phyloP scores from a whole-genome alignment of 2,888 invertebrate genomes.

The Cremastobaeus sp. region DNA sequence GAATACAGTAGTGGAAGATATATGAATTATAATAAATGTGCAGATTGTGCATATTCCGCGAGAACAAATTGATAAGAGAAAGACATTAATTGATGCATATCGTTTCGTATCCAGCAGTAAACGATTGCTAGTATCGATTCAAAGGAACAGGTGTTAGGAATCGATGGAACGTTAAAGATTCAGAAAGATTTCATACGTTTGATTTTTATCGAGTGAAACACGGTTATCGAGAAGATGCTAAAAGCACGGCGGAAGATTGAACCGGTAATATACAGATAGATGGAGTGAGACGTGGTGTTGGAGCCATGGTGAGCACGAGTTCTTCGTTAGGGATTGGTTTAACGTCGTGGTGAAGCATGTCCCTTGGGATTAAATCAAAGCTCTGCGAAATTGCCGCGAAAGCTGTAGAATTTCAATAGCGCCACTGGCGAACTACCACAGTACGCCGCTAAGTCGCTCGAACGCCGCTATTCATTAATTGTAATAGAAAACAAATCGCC shows the following conservation, averaged over 20 bases:
- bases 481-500: slow-evolving; percentile 68
- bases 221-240: slow-evolving; percentile 8
- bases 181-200: slow-evolving; percentile 26
- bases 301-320: slow-evolving; percentile 49
- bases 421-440: slow-evolving; percentile 55
- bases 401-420: slow-evolving; percentile 72
- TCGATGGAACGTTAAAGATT: too few species aligned
- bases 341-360: slow-evolving; percentile 64
- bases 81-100: too few species aligned
- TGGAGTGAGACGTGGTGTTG: slow-evolving; percentile 27
- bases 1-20: too few species aligned
- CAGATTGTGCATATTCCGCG: too few species aligned
- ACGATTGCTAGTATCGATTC: too few species aligned
- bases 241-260: slow-evolving; percentile 16
- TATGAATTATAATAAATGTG: too few species aligned
- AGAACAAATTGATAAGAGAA: too few species aligned
- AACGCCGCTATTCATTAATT: slow-evolving; percentile 66
- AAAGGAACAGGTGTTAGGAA: too few species aligned
- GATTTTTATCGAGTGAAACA: slow-evolving; percentile 24
- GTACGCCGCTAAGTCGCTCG: slow-evolving; percentile 57
- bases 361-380: slow-evolving; percentile 71
- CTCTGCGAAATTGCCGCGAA: slow-evolving; percentile 71
- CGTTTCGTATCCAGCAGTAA: too few species aligned
- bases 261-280: slow-evolving; percentile 30
- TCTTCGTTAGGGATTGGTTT: slow-evolving; percentile 61